Base-by-base conservation (phyloP, 2,113 vertebrate species). In the Lampris incognitus region DNA sequence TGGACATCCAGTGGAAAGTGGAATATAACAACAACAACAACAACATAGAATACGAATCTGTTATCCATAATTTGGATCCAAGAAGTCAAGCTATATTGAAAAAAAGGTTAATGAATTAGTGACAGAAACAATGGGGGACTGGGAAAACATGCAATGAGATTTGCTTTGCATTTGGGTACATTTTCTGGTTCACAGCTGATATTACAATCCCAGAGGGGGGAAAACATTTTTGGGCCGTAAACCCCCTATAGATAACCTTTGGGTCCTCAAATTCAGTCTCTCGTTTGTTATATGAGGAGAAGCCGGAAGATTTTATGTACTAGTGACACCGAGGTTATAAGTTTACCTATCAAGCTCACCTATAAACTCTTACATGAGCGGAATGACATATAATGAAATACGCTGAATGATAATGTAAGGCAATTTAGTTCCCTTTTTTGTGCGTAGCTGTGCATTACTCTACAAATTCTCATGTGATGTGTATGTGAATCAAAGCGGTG, bases 261-360 rank as follows among this genome's bases (percentile, higher is more conserved):
- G 24, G 5, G 6, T 50, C 52, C 24, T 76, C 69, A 64, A 66
- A 80, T 52, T 11, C 51, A 61, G 13, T 38, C 59, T 49, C 2
- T 24, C 24, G 2, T 49, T 10, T 2, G 81, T 76, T 61, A 24
- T 24, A 41, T 3, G 4, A 54, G 46, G 41, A 73, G 67, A 66
- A 56, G 57, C 51, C 6, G 59, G 24, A 9, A 67, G 10, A 56
- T 79, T 58, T 69, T 82, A 79, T 52, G 71, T 59, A 48, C 51
- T 57, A 69, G 82, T 90, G 87, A 89, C 84, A 86, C 89, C 87
- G 85, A 85, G 42, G 54, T 46, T 57, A 72, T 57, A 68, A 37
- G 38, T 73, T 55, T 24, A 24, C 24, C 24, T 24, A 24, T 24
- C 24, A 24, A 24, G 24, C 24, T 24, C 24, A 24, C 24, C 24